phyloP scores from a whole-genome alignment of 2,113 vertebrate species.

The Misgurnus anguillicaudatus region DNA sequence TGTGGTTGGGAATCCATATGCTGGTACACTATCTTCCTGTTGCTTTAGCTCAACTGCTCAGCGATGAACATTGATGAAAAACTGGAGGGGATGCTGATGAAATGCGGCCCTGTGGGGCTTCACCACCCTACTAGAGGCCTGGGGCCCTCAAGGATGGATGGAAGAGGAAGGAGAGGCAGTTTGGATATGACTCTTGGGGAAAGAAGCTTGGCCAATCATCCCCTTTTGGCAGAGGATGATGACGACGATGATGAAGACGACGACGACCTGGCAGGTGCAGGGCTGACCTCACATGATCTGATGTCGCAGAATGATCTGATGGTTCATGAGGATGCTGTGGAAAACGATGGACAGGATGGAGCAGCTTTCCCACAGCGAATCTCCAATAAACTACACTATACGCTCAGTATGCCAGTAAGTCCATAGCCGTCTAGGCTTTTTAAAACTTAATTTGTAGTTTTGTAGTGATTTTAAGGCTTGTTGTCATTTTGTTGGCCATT shows the following conservation, averaged over 20 bases:
- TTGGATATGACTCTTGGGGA: slow-evolving; percentile 85
- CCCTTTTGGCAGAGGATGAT: slow-evolving; percentile 82
- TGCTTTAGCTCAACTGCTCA: slow-evolving; percentile 55
- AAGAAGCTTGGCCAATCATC: slow-evolving; percentile 86
- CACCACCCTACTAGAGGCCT: slow-evolving; percentile 77
- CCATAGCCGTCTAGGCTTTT: background rate
- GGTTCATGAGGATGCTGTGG: slow-evolving; percentile 96
- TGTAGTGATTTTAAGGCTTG: too few species aligned
- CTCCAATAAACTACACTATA: slow-evolving; percentile 90
- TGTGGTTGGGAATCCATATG: slow-evolving; percentile 54
- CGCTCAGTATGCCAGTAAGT: slow-evolving; percentile 93
- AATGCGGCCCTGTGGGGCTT: slow-evolving; percentile 86
- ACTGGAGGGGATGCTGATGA: slow-evolving; percentile 94
- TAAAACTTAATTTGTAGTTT: background rate
- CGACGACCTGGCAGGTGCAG: slow-evolving; percentile 83
- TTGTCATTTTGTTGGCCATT: background rate
- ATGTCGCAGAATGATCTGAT: slow-evolving; percentile 95
- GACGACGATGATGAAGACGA: slow-evolving; percentile 71
- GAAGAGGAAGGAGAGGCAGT: slow-evolving; percentile 72
- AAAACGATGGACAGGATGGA: slow-evolving; percentile 85
- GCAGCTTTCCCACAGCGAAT: slow-evolving; percentile 85
- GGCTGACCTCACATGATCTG: slow-evolving; percentile 89
- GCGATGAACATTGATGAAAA: slow-evolving; percentile 98
- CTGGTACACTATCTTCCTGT: slow-evolving; percentile 43
- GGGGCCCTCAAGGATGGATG: slow-evolving; percentile 76